Evolutionary conservation across 1,140 invertebrate species (phyloP), one percentile per base, ranked within the genome.

Genomic region (Drosophila kohkoa): DNA sequence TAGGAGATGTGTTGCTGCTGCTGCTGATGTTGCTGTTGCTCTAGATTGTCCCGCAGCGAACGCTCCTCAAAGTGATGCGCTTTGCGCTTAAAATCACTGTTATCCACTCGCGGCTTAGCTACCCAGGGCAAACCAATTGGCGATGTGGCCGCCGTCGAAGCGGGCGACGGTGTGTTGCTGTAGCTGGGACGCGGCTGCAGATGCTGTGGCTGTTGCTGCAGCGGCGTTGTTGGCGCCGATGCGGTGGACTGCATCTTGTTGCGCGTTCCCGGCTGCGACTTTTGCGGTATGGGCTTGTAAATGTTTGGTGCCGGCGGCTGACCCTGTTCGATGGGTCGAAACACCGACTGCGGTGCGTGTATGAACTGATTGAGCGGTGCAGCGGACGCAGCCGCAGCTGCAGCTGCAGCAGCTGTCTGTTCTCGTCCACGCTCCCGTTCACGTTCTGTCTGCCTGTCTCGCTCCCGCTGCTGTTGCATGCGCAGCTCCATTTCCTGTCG

Each of bases 291-390:
- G 4, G 91, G 91, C 51, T 91, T 92, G 67, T 90, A 90, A 11
- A 92, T 85, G n/a, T 75, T 78, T 0, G 76, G 79, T 10, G 63
- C 58, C 1, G 73, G 70, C 4, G 30, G 38, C 32, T 76, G 52
- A 8, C 80, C 76, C 11, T 79, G 83, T 81, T 71, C 85, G 3
- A 92, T 91, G 10, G 95, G 95, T 71, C 95, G 95, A 71, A 96
- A 96, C 13, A 95, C 95, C 7, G 95, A 96, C 92, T 95, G 94
- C 1, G 95, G 95, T 2, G 95, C 95, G 81, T 96, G 95, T 46
- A 95, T 95, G 76, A 96, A 96, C 73, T 95, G 94, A 91, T 95
- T 95, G 0, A 95, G 93, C 1, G 94, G 94, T 15, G 35, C 35
- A 8, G 35, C 30, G 5, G 30, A 5, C 6, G 30, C 30, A 6